Percentiles rank a stretch among this genome's conserved stretches.
These are phyloP conservation scores for Catharus ustulatus DNA, from an alignment of 2,797 vertebrate genomes.

Conservation along the genomic window DNA sequence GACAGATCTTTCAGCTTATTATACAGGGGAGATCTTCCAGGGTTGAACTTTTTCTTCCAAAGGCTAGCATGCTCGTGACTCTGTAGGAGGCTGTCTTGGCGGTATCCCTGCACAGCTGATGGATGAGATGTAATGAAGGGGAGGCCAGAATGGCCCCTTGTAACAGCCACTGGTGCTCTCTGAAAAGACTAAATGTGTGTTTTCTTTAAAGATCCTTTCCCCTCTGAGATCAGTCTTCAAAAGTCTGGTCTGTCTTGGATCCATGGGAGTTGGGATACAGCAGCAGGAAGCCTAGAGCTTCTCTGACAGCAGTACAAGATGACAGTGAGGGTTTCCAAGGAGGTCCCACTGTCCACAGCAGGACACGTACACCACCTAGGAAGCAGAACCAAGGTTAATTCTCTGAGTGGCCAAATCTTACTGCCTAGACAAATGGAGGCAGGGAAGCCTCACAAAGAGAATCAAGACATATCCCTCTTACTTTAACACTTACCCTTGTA, in stretches of 20 bases:
- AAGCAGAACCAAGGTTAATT: background rate
- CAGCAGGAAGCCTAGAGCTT: background rate
- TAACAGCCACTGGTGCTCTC: background rate
- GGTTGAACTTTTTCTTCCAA: background rate
- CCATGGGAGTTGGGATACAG: background rate
- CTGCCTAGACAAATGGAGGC: background rate
- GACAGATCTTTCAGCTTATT: background rate
- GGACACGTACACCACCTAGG: background rate
- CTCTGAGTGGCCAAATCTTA: background rate
- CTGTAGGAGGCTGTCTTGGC: background rate
- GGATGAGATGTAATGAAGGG: background rate
- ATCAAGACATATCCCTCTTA: background rate
- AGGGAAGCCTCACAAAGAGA: background rate
- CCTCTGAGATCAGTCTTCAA: background rate
- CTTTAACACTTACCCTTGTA: background rate
- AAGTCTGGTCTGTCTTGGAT: background rate
- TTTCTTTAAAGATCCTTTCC: background rate
- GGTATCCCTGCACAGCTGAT: background rate
- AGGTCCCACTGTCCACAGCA: background rate
- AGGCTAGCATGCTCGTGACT: background rate
- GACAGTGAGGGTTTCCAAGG: background rate
- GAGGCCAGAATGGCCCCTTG: background rate
- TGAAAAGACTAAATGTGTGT: background rate
- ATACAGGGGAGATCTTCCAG: background rate
- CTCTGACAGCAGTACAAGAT: background rate